phyloP scores from a whole-genome alignment of 2,797 vertebrate genomes.

The Smutsia temminckii region DNA sequence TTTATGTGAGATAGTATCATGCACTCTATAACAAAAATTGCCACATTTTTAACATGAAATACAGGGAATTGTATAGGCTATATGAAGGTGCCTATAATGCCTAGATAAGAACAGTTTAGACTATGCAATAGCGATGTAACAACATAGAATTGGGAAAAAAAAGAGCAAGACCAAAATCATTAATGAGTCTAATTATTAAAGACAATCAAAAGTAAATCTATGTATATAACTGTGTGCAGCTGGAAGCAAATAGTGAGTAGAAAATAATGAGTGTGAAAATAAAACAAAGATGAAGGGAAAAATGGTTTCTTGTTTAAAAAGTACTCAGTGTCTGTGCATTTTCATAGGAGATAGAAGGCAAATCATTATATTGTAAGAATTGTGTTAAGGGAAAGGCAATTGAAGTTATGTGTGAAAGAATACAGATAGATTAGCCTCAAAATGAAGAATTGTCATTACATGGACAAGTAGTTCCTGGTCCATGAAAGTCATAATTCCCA shows the following conservation, averaged over 20 bases:
- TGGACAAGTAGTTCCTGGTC: background rate
- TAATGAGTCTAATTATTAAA: background rate
- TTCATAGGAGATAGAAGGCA: background rate
- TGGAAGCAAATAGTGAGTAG: background rate
- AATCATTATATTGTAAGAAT: background rate
- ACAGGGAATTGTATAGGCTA: too few species aligned
- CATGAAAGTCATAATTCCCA: constrained; percentile 1
- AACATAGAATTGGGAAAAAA: background rate
- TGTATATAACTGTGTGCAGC: background rate
- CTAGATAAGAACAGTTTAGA: background rate
- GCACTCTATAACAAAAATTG: background rate
- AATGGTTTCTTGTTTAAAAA: background rate
- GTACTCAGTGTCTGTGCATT: background rate
- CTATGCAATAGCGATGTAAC: background rate
- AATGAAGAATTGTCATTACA: background rate
- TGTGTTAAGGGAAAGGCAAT: background rate
- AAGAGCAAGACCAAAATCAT: background rate
- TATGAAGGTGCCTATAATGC: background rate
- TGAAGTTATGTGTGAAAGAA: background rate
- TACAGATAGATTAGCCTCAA: background rate
- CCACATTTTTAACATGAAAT: background rate
- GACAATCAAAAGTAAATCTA: background rate
- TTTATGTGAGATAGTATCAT: background rate
- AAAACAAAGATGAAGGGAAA: background rate
- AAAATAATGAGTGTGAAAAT: background rate